A percentile compares a stretch with the other conserved stretches of the same genome.
These are phyloP conservation scores for Suncus etruscus DNA, from an alignment of 2,113 vertebrate genomes.

Conservation along the genomic window DNA sequence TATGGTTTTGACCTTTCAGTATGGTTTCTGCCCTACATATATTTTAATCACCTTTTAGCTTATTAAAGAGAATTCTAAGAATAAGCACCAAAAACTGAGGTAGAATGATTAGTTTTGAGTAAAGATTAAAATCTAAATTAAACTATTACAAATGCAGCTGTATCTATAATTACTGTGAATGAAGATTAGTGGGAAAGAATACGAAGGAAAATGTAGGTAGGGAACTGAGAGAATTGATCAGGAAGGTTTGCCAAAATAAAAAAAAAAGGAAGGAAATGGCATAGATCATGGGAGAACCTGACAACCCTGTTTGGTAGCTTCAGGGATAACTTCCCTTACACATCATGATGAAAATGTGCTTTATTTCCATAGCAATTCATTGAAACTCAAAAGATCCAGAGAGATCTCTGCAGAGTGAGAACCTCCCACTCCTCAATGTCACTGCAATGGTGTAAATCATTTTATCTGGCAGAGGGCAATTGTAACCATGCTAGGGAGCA, in stretches of 20 bases:
- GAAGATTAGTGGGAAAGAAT: not conserved
- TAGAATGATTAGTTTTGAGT: constrained; percentile 15
- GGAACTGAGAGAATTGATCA: not conserved
- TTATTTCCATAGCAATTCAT: not conserved
- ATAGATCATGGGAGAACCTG: not conserved
- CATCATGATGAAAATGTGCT: not conserved
- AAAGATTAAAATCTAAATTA: constrained; percentile 39
- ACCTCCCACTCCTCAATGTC: not conserved
- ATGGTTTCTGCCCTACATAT: not conserved
- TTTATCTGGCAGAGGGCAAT: too few relatives aligned
- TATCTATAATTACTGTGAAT: not conserved
- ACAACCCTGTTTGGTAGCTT: not conserved
- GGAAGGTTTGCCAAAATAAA: not conserved
- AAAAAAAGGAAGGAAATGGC: not conserved
- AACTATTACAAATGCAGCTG: not conserved
- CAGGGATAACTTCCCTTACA: not conserved
- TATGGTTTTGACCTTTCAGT: not conserved
- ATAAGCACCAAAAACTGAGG: not conserved
- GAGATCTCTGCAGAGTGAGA: not conserved
- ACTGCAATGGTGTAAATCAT: not conserved
- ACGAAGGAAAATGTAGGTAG: not conserved
- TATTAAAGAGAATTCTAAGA: not conserved
- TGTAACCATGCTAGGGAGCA: too few relatives aligned
- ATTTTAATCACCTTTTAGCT: constrained; percentile 6
- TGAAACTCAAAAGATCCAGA: not conserved